Base-by-base conservation (phyloP, 2,888 invertebrate species). In the Sylvicola fuscatus region DNA sequence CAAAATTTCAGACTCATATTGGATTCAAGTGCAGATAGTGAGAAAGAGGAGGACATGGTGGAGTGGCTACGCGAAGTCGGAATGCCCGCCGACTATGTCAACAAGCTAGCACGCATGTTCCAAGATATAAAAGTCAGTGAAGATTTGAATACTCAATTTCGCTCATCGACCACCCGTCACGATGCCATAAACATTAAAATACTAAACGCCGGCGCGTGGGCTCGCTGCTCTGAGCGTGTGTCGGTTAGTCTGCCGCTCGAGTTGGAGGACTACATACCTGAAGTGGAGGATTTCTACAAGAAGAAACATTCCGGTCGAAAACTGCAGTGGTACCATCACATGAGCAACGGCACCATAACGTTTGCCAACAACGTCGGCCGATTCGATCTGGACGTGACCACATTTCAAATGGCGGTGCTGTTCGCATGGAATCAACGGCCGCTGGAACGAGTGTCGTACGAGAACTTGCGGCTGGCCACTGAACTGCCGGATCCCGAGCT, bases 61-160 rank as follows among this genome's bases (percentile, higher is more conserved):
- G 93, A 93, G 54, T 92, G 93, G 90, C 69, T 86, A 34, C 66
- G 93, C 45, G 95, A 97, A 60, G 90, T 93, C 12, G 98, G 98
- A 21, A 98, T 99, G 97, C 98, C 98, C 3, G 95, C 97, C 1
- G 98, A 99, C 61, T 95, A 90, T 64, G 93, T 98, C 13, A 97
- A 95, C 64, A 95, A 97, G 61, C 62, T 98, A 48, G 92, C 90
- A 7, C 68, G 97, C 44, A 99, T 98, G 98, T 87, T 87, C 59
- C 87, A 89, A 66, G 98, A 98, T 56, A 87, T 99, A 45, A 97
- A 98, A 70, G 89, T 70, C 36, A 93, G 92, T 54, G 90, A 93
- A 61, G 97, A 97, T 65, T 68, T 98, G 39, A 95, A 95, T 62
- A 72, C 78, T 45, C 84, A 87, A 52, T 97, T 98, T 58, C 71